These are phyloP conservation scores for Cherax destructor DNA, from an alignment of 1,140 invertebrate genomes.

Conservation along the genomic window DNA sequence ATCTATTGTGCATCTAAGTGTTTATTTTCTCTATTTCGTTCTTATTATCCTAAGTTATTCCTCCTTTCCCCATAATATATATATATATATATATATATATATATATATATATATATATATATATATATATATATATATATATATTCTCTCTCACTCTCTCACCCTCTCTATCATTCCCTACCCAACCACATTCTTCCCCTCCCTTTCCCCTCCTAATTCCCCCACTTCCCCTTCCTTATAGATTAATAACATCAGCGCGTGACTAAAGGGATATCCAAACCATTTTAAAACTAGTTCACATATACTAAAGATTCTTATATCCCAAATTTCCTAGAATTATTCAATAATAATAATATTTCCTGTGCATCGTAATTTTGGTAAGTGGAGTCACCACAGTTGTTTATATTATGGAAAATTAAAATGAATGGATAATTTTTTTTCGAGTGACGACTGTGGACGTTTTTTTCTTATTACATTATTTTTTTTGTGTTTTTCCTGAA, in stretches of 20 bases:
- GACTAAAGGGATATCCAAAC: background rate
- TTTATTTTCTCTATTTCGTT: too few species aligned
- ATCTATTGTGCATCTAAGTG: too few species aligned
- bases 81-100: too few species aligned
- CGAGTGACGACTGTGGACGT: background rate
- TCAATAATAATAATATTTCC: background rate
- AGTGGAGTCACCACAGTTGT: background rate
- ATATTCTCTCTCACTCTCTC: background rate
- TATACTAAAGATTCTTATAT: background rate
- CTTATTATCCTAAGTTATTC: too few species aligned
- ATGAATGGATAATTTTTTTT: background rate
- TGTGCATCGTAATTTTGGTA: background rate
- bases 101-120: background rate
- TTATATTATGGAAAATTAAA: background rate
- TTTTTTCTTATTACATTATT: background rate
- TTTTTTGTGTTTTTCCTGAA: background rate
- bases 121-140: background rate
- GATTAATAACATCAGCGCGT: background rate
- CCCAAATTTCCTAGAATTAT: background rate
- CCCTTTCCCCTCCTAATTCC: constrained; percentile 15
- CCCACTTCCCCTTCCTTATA: background rate
- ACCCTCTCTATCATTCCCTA: constrained; percentile 14
- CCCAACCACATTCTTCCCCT: constrained; percentile 10
- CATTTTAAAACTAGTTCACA: background rate
- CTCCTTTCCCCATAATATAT: too few species aligned